Evolutionary conservation across 2,113 vertebrate species (phyloP), one percentile per base, ranked within the genome.

Genomic region (Microcebus murinus): DNA sequence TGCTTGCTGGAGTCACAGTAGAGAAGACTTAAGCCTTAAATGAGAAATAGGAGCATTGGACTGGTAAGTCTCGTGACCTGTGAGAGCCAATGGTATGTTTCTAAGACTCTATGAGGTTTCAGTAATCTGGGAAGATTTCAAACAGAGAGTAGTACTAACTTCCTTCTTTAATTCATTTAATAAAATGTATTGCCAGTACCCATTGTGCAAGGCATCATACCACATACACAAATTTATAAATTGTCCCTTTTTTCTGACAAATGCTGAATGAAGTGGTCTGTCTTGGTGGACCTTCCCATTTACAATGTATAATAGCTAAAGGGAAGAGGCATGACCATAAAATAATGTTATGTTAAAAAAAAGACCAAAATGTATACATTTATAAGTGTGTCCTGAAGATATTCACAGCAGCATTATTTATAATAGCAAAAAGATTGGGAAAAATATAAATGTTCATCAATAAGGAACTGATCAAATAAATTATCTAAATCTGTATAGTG

Each of bases 331-430:
- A 10, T 80, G 27, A 73, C 3, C 42, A 73, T 67, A 73, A 91
- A 95, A 74, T 88, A 85, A 88, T 27, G 50, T 59, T 63, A 77
- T n/a, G 50, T 81, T 67, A 95, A 79, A 90, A 17, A 34, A 48
- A 48, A 8, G 8, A n/a, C 9, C 74, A 77, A 74, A 70, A 68
- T 76, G 59, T 87, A 52, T 61, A 11, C 48, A 71, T n/a, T 91
- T 39, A 36, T 23, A 63, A 42, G 25, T 71, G 31, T 92, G 55
- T 84, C 31, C 67, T 12, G 1, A 89, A 71, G n/a, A 82, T 91
- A 55, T 77, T 92, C 31, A 65, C 4, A 76, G 39, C 31, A 85
- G 52, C 29, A 70, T 70, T 95, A 45, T 29, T 92, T 94, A 67
- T 36, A 52, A 81, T 23, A 68, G 34, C 29, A 87, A 79, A 83